Evolutionary conservation across 2,113 vertebrate species (phyloP).

Genomic region (Takifugu bimaculatus): DNA sequence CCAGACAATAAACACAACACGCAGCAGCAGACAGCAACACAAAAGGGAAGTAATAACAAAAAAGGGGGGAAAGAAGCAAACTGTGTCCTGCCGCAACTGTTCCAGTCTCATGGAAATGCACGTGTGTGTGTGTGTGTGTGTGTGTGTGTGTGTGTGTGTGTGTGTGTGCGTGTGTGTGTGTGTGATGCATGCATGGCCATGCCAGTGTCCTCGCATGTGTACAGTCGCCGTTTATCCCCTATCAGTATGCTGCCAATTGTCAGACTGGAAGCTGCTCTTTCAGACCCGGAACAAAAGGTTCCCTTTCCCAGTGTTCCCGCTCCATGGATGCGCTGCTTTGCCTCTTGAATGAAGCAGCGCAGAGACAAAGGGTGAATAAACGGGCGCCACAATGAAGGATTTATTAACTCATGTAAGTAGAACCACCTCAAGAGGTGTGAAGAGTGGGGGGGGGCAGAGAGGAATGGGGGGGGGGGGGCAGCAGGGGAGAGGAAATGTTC

Average conservation of each 20-base stretch:
- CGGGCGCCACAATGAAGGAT: conserved; percentile 57
- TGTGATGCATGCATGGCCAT: conserved; percentile 20
- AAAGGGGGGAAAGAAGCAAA: conserved; percentile 51
- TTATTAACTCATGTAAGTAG: conserved; percentile 67
- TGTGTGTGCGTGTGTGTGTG: conserved; percentile 18
- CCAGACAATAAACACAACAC: conserved; percentile 55
- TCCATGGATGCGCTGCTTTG: conserved; percentile 47
- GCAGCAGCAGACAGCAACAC: conserved; percentile 35
- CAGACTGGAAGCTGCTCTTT: conserved; percentile 62
- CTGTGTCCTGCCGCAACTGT: conserved; percentile 61
- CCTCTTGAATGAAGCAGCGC: conserved; percentile 59
- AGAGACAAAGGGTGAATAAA: conserved; percentile 71
- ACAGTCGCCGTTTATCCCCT: conserved; percentile 46
- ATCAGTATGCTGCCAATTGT: conserved; percentile 63
- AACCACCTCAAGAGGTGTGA: conserved; percentile 60
- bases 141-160: neutral
- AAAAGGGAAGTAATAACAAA: conserved; percentile 14
- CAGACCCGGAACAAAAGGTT: conserved; percentile 66
- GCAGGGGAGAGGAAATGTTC: conserved; percentile 42
- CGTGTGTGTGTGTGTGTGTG: conserved; percentile 39
- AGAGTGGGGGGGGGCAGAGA: conserved; percentile 45
- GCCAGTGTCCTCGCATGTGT: conserved; percentile 24
- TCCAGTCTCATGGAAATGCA: conserved; percentile 68
- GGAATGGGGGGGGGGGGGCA: conserved; percentile 39
- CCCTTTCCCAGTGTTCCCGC: conserved; percentile 44